A percentile compares a stretch with the other conserved stretches of the same genome.
Conservation (phyloP, 1,140 invertebrate species). For the Penaeus chinensis region DNA sequence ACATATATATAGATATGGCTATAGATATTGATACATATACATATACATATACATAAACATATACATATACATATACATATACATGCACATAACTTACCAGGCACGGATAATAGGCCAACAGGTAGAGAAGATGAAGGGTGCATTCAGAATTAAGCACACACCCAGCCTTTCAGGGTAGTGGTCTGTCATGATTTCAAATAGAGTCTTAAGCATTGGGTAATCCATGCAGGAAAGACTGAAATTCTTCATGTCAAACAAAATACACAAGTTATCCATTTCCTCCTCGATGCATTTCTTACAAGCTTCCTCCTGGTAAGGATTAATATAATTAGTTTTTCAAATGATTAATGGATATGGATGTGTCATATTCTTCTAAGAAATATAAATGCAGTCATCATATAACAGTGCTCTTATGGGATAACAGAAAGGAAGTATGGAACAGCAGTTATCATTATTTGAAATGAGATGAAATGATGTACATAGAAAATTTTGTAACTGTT, state of each 20-base stretch:
- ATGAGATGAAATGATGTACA: no score
- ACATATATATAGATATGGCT: no score
- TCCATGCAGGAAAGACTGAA: slow-evolving; percentile 50
- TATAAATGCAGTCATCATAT: no score
- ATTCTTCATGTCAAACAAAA: slow-evolving; percentile 39
- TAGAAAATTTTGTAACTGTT: no score
- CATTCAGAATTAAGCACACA: slow-evolving; percentile 36
- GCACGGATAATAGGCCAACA: slow-evolving; percentile 53
- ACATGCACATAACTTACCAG: slow-evolving; percentile 22
- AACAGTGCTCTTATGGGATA: no score
- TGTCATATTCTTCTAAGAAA: neutral
- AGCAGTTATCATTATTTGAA: no score
- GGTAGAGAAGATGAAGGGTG: slow-evolving; percentile 38
- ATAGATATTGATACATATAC: no score
- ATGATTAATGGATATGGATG: neutral
- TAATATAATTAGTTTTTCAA: neutral
- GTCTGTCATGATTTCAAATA: slow-evolving; percentile 28
- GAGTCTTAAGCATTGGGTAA: slow-evolving; percentile 26
- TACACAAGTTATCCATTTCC: slow-evolving; percentile 37
- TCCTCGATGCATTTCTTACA: neutral
- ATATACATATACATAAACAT: no score
- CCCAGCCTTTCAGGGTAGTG: slow-evolving; percentile 53
- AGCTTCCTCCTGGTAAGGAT: neutral
- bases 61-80: no score
- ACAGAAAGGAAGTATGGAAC: no score